Evolutionary conservation across 2,797 vertebrate genomes (phyloP), one percentile per base, ranked within the genome.

Genomic region (Sebastes matsubarae): DNA sequence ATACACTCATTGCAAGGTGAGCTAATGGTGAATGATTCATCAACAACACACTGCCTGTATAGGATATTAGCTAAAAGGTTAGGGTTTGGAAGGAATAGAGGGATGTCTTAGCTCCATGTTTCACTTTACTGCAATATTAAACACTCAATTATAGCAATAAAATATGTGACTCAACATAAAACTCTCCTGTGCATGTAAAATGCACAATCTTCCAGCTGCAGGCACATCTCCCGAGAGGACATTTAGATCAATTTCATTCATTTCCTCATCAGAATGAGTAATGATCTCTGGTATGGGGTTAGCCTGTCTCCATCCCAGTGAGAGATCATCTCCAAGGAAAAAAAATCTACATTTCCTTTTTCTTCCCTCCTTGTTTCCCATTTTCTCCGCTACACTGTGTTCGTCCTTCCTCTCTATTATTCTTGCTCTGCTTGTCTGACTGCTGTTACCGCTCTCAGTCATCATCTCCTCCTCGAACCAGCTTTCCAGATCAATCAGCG

Each of bases 241-340:
- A 79, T 86, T 87, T 54, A 77, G 78, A 89, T 90, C 86, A 79
- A 80, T 84, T 84, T 55, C 66, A 72, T 83, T 88, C 58, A 81
- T 59, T 81, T 81, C 69, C 79, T 74, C 73, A 83, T 84, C 80
- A 83, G 61, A 87, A 84, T 87, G 82, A 92, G 79, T 86, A 83
- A 88, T 83, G 77, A 84, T 86, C 72, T 80, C 29, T 83, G 57
- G 65, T 81, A 58, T 46, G 24, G 46, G 68, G 32, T 83, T 67
- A 77, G 79, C 60, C 75, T 72, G 80, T 58, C 46, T 82, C 71
- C 50, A 63, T 83, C 71, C 76, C 27, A 27, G 34, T 82, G 68
- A 88, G 38, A 79, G 72, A 80, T 79, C 72, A 74, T 83, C 67
- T 87, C 75, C 63, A 55, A 69, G 54, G 34, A 46, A 46, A 46